Evolutionary conservation across 2,797 vertebrate genomes (phyloP), one percentile per base, ranked within the genome.

Genomic region (Hippoglossus hippoglossus): DNA sequence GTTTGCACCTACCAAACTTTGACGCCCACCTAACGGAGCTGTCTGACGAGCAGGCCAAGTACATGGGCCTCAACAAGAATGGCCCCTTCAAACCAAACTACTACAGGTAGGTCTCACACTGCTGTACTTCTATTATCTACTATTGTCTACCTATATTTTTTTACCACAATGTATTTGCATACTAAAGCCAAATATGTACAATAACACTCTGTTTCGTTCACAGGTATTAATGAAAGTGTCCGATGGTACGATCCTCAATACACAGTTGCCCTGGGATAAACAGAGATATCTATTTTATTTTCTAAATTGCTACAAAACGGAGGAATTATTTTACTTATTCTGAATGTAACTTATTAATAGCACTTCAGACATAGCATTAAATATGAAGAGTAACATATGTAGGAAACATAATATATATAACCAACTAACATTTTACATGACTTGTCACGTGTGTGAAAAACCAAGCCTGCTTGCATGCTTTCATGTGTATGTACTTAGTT

Each of bases 31-130:
- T 99, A 87, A 99, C 98, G 1, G 98, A 99, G 79, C 95, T 99
- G 13, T 95, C 95, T 15, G 98, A 99, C 0, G 98, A 99, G 54
- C 98, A 99, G 90, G 98, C 98, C 21, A 99, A 99, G 84, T 99
- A 99, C 91, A 95, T 99, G 92, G 98, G 98, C 75, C 95, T 99
- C 75, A 99, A 99, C 90, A 99, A 99, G 91, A 99, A 99, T 0
- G 98, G 98, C 9, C 98, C 98, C 57, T 99, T 99, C 90, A 99
- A 99, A 92, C 98, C 98, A 51, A 99, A 99, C 89, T 99, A 99
- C 89, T 99, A 99, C 95, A 97, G 98, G 98, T 97, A 18, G 67
- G 53, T 50, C 9, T 67, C 51, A 59, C 13, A 0, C 21, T 0
- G 28, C 11, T 10, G 4, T 41, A 3, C 36, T 4, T 46, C 44